Evolutionary conservation across 2,888 invertebrate genomes (phyloP).

Genomic region (Drymonia ruficornis): DNA sequence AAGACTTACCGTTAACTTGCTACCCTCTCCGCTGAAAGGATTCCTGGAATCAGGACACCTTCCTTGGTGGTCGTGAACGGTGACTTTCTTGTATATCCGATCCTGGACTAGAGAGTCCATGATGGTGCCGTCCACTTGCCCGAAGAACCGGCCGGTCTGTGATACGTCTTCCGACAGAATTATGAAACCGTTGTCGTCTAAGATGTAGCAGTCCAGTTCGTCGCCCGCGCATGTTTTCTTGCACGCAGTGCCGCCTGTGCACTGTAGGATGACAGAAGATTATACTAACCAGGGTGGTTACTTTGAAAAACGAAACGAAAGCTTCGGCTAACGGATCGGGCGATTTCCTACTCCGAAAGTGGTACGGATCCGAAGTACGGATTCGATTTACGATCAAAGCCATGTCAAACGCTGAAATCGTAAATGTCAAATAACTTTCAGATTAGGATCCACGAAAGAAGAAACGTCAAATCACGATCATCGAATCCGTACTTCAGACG

Average conservation of each 20-base stretch:
- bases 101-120: conserved; percentile 97
- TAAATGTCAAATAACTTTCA: too few species aligned
- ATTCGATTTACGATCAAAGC: too few species aligned
- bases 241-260: conserved; percentile 88
- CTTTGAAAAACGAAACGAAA: too few species aligned
- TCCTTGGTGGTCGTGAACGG: conserved; percentile 95
- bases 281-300: too few species aligned
- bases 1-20: conserved; percentile 57
- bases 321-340: too few species aligned
- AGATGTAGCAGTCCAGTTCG: conserved; percentile 95
- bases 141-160: conserved; percentile 96
- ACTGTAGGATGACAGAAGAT: conserved; percentile 75
- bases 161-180: conserved; percentile 94
- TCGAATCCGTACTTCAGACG: too few species aligned
- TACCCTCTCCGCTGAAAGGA: conserved; percentile 84
- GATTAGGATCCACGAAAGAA: too few species aligned
- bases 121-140: conserved; percentile 96
- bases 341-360: too few species aligned
- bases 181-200: conserved; percentile 98
- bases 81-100: conserved; percentile 94
- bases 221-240: conserved; percentile 94
- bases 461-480: too few species aligned
- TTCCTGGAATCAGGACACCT: conserved; percentile 90
- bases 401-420: too few species aligned
- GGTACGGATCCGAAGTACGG: too few species aligned